Conservation (phyloP, 2,888 invertebrate genomes). For the Phyllotreta cruciferae region DNA sequence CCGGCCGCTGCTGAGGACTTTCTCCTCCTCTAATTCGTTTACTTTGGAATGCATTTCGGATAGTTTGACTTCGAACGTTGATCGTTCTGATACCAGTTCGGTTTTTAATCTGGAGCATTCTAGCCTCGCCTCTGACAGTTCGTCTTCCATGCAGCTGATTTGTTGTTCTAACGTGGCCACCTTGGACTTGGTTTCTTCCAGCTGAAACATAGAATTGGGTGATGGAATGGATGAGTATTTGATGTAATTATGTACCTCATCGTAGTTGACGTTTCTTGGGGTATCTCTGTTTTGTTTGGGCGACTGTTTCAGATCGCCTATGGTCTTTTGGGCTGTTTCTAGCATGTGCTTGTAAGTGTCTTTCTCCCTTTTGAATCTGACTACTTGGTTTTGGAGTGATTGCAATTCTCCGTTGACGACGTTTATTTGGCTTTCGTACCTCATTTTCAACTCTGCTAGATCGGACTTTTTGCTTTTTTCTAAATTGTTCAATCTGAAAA, state of each 20-base stretch:
- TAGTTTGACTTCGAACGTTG: constrained; percentile 83
- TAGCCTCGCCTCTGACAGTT: constrained; percentile 82
- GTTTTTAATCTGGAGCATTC: constrained; percentile 85
- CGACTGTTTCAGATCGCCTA: constrained; percentile 75
- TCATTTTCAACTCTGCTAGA: constrained; percentile 78
- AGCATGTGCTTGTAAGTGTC: constrained; percentile 91
- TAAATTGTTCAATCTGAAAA: constrained; percentile 61
- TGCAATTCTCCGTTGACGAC: constrained; percentile 83
- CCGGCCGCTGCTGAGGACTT: constrained; percentile 81
- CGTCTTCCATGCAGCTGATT: constrained; percentile 85
- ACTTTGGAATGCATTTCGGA: constrained; percentile 89
- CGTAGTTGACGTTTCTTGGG: constrained; percentile 74
- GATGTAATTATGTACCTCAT: constrained; percentile 65
- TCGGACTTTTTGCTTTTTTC: constrained; percentile 81
- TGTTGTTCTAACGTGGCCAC: constrained; percentile 81
- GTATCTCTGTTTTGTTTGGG: constrained; percentile 62
- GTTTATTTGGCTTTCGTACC: constrained; percentile 85
- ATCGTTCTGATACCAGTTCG: constrained; percentile 87
- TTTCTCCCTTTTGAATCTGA: constrained; percentile 84
- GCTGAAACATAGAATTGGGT: constrained; percentile 50
- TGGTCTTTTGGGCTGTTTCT: constrained; percentile 85
- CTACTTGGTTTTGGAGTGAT: constrained; percentile 79
- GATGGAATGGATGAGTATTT: background rate
- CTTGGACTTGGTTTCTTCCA: constrained; percentile 75
- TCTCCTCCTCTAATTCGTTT: constrained; percentile 89